Evolutionary conservation across 2,113 vertebrate species (phyloP), one percentile per base, ranked within the genome.

Genomic region (Siniperca chuatsi): DNA sequence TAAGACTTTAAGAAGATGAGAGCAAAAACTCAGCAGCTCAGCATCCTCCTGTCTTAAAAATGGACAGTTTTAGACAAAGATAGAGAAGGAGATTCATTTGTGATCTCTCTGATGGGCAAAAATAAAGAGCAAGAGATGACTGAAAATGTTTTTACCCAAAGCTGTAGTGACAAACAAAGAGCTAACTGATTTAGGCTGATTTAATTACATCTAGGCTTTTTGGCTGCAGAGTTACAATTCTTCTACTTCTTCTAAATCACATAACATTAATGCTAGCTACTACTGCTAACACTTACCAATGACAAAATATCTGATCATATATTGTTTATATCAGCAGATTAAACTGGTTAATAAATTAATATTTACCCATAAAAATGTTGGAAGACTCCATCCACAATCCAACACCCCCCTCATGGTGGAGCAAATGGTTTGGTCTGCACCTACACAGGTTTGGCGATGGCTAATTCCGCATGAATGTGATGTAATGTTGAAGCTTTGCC

Each of bases 381-480:
- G 58, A 61, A 16, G 13, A 8, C 18, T 52, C 18, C 5, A 50
- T 16, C 15, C 4, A 48, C 50, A 48, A 4, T 42, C 15, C 20
- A 23, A 15, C 54, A 33, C 64, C 50, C 76, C 78, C 35, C 40
- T 46, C 21, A 2, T 1, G 4, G 2, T 21, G 21, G 5, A 52
- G 18, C 18, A 23, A 55, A 65, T 80, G 68, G 68, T 80, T 42
- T 15, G 29, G 33, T 72, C 78, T 4, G 37, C 46, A 16, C 46
- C 16, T 8, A 0, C 55, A 33, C 70, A 1, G 52, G 40, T 46
- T 44, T 8, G 13, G 3, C 8, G 6, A 60, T 20, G 44, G 11
- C 44, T 46, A 46, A 46, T 46, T 13, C 44, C 13, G 15, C 58
- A 15, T 5, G 1, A 33, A 12, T 60, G 58, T 60, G 12, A 60